A percentile compares a stretch with the other conserved stretches of the same genome.
These are phyloP conservation scores for Drosophila takahashii DNA, from an alignment of 1,140 invertebrate genomes.

Conservation along the genomic window DNA sequence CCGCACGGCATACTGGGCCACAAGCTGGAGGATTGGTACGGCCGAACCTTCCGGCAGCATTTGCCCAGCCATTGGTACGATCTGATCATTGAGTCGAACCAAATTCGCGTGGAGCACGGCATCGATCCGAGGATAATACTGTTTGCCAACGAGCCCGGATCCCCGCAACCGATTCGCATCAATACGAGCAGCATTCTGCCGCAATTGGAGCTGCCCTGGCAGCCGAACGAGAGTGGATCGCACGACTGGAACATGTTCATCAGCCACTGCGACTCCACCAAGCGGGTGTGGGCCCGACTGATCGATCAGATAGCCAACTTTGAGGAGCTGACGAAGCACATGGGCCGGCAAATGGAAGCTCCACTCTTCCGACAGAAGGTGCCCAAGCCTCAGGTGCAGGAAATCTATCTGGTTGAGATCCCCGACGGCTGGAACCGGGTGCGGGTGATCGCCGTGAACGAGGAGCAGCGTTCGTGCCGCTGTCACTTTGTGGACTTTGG, in stretches of 20 bases:
- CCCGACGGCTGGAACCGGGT: constrained; percentile 80
- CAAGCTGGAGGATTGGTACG: constrained; percentile 73
- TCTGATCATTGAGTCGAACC: constrained; percentile 54
- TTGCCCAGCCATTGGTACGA: constrained; percentile 72
- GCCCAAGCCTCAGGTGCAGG: background rate
- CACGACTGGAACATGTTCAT: constrained; percentile 79
- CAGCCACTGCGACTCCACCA: constrained; percentile 73
- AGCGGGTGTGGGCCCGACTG: constrained; percentile 74
- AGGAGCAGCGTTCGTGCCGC: constrained; percentile 43
- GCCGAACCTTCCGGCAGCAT: constrained; percentile 59
- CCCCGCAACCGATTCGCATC: background rate
- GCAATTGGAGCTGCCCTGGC: constrained; percentile 55
- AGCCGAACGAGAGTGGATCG: background rate
- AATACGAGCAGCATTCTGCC: constrained; percentile 17
- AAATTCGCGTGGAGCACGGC: constrained; percentile 64
- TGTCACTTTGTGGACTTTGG: constrained; percentile 84
- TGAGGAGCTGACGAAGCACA: constrained; percentile 63
- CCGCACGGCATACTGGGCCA: constrained; percentile 77
- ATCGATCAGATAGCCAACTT: constrained; percentile 75
- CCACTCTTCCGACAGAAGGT: constrained; percentile 25
- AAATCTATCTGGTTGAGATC: constrained; percentile 73
- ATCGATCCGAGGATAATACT: constrained; percentile 60
- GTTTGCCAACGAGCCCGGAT: constrained; percentile 57
- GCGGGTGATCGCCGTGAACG: constrained; percentile 61
- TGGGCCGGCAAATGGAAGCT: constrained; percentile 61